phyloP scores from a whole-genome alignment of 2,888 invertebrate genomes.

The Melipona bicolor region DNA sequence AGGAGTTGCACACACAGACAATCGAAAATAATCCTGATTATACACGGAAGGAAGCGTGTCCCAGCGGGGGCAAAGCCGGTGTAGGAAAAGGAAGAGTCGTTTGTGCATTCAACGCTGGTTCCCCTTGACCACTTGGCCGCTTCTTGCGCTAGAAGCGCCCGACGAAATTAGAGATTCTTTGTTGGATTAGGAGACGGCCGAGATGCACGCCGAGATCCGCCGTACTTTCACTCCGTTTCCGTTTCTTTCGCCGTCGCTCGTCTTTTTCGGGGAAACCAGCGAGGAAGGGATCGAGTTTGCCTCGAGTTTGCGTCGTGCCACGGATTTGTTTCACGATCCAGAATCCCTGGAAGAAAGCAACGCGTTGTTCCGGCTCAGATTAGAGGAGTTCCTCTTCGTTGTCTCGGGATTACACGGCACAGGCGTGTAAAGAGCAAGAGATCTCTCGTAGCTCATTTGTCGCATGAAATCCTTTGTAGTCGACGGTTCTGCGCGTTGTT shows the following conservation, averaged over 20 bases:
- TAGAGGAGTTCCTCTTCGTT: background rate
- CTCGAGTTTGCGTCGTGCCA: slow-evolving; percentile 14
- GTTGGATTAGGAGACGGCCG: slow-evolving; percentile 54
- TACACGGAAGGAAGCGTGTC: background rate
- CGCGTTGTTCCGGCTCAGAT: slow-evolving; percentile 24
- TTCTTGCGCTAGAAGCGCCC: slow-evolving; percentile 35
- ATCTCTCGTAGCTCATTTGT: slow-evolving; percentile 12
- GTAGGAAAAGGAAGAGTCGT: slow-evolving; percentile 36
- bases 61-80: background rate
- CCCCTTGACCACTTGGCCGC: slow-evolving; percentile 15
- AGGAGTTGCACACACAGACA: background rate
- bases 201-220: slow-evolving; percentile 52
- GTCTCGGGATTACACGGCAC: background rate
- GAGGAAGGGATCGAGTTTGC: background rate
- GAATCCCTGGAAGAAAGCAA: slow-evolving; percentile 38
- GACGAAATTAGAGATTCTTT: slow-evolving; percentile 67
- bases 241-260: background rate
- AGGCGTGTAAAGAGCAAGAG: background rate
- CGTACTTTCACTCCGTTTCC: slow-evolving; percentile 34
- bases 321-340: slow-evolving; percentile 41
- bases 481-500: background rate
- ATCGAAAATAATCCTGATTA: slow-evolving; percentile 46
- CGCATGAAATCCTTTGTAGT: background rate
- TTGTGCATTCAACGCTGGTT: slow-evolving; percentile 36
- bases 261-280: background rate